phyloP scores from a whole-genome alignment of 2,888 invertebrate species.

The Pilophorus perplexus region DNA sequence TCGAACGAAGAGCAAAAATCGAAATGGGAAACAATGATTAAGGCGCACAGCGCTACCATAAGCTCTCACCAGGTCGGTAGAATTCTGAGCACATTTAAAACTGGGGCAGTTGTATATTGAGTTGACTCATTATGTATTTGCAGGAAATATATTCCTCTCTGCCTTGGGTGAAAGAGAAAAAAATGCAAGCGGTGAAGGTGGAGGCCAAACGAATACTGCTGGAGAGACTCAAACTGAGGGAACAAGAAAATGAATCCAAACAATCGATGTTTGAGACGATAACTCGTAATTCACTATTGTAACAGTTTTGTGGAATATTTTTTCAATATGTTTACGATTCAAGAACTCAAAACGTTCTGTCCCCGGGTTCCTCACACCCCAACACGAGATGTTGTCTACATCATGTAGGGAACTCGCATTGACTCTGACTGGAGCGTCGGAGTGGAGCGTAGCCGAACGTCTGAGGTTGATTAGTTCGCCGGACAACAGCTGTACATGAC shows the following conservation, averaged over 20 bases:
- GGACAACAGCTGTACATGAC: neutral
- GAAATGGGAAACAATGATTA: neutral
- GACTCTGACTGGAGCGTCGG: too few relatives aligned
- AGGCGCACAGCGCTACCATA: neutral
- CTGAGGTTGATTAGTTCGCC: neutral
- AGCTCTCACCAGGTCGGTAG: neutral
- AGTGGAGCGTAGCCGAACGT: too few relatives aligned
- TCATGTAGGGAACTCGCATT: too few relatives aligned
- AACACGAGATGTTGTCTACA: too few relatives aligned
- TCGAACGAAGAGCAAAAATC: neutral
- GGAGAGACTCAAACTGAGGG: neutral
- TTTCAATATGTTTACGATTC: too few relatives aligned
- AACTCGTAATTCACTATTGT: neutral
- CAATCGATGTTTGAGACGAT: neutral
- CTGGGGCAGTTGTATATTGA: neutral
- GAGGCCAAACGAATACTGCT: neutral
- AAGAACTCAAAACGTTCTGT: too few relatives aligned
- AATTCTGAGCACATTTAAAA: neutral
- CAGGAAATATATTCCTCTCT: neutral
- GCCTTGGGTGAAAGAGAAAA: constrained; percentile 15
- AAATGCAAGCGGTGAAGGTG: neutral
- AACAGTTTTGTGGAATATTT: too few relatives aligned
- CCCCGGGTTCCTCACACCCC: too few relatives aligned
- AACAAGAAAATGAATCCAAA: neutral
- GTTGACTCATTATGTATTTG: neutral